Percentiles rank a stretch among this genome's conserved stretches.
phyloP scores from a whole-genome alignment of 2,888 invertebrate species.

The Lasiommata megera region DNA sequence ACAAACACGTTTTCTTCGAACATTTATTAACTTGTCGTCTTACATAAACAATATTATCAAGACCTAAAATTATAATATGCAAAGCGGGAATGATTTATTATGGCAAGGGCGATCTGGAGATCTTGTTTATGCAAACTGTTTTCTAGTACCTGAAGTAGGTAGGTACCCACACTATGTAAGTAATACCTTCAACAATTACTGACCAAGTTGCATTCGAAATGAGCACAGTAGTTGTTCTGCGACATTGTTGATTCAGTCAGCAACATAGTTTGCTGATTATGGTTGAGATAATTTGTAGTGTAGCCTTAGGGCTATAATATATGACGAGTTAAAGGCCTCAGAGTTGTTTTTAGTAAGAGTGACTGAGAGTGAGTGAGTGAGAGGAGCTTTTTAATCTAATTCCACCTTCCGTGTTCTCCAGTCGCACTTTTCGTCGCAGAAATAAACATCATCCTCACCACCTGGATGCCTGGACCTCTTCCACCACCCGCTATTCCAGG shows the following conservation, averaged over 20 bases:
- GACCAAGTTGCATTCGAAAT: neutral
- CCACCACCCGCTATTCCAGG: no score
- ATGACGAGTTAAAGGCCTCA: no score
- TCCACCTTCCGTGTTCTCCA: no score
- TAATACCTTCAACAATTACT: neutral
- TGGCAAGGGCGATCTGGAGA: slow-evolving; percentile 18
- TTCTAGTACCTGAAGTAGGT: neutral
- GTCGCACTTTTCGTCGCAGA: no score
- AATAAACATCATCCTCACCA: no score
- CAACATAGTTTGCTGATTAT: neutral
- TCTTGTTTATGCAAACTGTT: slow-evolving; percentile 20
- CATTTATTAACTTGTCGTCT: slow-evolving; percentile 19
- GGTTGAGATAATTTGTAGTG: neutral
- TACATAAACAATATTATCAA: slow-evolving; percentile 25
- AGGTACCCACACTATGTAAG: neutral
- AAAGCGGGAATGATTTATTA: slow-evolving; percentile 24
- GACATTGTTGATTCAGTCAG: neutral
- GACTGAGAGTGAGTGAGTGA: no score
- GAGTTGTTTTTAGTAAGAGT: neutral
- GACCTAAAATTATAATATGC: slow-evolving; percentile 18
- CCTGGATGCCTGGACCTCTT: no score
- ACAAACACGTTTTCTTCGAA: neutral
- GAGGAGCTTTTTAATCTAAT: no score
- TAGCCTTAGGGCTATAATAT: neutral
- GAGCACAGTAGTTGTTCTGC: neutral